phyloP scores from a whole-genome alignment of 1,140 invertebrate genomes.

The Helicoverpa zea region DNA sequence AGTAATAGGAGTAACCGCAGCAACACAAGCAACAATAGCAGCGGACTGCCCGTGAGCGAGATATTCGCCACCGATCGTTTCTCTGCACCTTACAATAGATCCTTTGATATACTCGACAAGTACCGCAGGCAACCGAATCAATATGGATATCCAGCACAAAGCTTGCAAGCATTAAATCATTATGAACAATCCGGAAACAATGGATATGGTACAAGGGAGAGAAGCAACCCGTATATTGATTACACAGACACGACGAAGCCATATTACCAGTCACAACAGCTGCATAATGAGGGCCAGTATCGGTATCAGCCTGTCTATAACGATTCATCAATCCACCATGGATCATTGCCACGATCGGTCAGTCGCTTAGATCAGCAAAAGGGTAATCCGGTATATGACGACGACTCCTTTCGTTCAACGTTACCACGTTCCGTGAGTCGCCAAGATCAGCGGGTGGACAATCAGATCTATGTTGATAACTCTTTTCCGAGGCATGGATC shows the following conservation, averaged over 20 bases:
- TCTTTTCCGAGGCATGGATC: conserved; percentile 62
- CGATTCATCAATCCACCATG: conserved; percentile 66
- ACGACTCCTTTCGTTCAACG: conserved; percentile 62
- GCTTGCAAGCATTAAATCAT: conserved; percentile 75
- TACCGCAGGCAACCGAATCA: conserved; percentile 72
- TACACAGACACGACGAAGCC: conserved; percentile 57
- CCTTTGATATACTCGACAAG: conserved; percentile 79
- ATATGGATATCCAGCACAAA: conserved; percentile 77
- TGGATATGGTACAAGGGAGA: conserved; percentile 58
- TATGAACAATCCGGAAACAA: conserved; percentile 65
- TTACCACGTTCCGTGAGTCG: conserved; percentile 54
- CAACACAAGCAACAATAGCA: conserved; percentile 70
- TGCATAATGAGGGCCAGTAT: conserved; percentile 56
- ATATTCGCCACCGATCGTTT: conserved; percentile 81
- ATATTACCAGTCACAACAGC: conserved; percentile 57
- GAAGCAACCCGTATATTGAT: conserved; percentile 70
- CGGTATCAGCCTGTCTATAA: conserved; percentile 68
- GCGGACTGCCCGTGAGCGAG: conserved; percentile 74
- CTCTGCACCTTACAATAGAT: conserved; percentile 71
- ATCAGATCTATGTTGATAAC: conserved; percentile 31
- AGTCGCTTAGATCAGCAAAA: conserved; percentile 49
- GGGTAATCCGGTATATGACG: conserved; percentile 40
- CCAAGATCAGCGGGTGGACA: conserved; percentile 49
- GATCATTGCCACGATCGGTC: conserved; percentile 55
- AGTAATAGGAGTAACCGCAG: conserved; percentile 80